Conservation (phyloP, 2,888 invertebrate species). For the Luperina nickerlii region DNA sequence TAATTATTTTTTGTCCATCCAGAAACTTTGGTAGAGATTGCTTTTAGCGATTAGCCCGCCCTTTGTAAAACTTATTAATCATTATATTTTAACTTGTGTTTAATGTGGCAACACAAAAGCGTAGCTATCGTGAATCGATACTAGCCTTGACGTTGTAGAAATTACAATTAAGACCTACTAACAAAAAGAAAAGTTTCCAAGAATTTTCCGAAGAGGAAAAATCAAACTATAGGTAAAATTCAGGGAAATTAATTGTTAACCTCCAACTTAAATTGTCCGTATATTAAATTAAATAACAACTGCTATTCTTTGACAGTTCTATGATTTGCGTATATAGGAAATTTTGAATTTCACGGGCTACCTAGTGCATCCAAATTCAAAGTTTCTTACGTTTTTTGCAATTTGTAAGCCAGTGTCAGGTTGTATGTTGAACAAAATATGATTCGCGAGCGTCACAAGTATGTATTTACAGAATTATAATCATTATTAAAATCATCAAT, state of each 20-base stretch:
- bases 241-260: neutral
- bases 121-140: neutral
- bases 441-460: too few relatives aligned
- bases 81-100: slow-evolving; percentile 5
- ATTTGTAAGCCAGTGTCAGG: too few relatives aligned
- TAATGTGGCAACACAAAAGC: too few relatives aligned
- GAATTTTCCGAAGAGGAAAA: neutral
- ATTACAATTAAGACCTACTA: neutral
- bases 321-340: neutral
- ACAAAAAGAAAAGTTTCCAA: neutral
- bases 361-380: too few relatives aligned
- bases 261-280: neutral
- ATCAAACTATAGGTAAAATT: neutral
- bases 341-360: too few relatives aligned
- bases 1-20: neutral
- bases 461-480: too few relatives aligned
- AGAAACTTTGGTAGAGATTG: neutral
- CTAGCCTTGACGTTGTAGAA: neutral
- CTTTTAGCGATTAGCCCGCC: neutral
- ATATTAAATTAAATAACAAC: neutral
- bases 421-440: too few relatives aligned
- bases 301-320: neutral
- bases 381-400: too few relatives aligned
- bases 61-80: neutral
- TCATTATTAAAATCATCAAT: too few relatives aligned